Percentiles rank a stretch among this genome's conserved stretches.
These are phyloP conservation scores for Ricordea florida DNA, from an alignment of 92 coral and sea anemone genomes.

Conservation along the genomic window DNA sequence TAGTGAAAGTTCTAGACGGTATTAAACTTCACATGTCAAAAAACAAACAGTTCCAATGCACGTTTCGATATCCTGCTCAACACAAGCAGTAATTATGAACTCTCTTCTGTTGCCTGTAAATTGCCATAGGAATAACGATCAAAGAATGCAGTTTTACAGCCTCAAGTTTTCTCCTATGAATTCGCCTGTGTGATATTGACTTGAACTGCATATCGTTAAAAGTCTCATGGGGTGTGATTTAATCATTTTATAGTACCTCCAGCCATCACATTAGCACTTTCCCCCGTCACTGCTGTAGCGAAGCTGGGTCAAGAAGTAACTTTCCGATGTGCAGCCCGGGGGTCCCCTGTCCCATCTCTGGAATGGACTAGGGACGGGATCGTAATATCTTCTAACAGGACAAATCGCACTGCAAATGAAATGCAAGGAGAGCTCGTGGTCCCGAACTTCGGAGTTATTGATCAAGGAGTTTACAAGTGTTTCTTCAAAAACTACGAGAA, in stretches of 20 bases:
- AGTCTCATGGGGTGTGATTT: no score
- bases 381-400: slow-evolving; percentile 50
- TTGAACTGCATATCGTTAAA: no score
- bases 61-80: no score
- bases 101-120: no score
- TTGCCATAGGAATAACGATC: no score
- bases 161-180: no score
- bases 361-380: slow-evolving; percentile 78
- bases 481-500: slow-evolving; percentile 76
- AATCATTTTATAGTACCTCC: slow-evolving; percentile 67
- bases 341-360: slow-evolving; percentile 77
- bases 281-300: slow-evolving; percentile 41
- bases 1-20: no score
- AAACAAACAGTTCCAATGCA: no score
- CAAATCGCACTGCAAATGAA: background rate
- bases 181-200: no score
- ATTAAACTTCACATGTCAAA: no score
- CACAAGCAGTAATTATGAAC: no score
- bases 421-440: slow-evolving; percentile 59
- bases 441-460: slow-evolving; percentile 42
- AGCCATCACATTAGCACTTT: slow-evolving; percentile 49
- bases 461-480: slow-evolving; percentile 76
- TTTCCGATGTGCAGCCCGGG: slow-evolving; percentile 74
- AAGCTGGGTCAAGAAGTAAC: slow-evolving; percentile 31
- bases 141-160: no score